A percentile compares a stretch with the other conserved stretches of the same genome.
These are phyloP conservation scores for Hermaeophaga mercurialis DNA, from an alignment of 2,888 invertebrate species.

Conservation along the genomic window DNA sequence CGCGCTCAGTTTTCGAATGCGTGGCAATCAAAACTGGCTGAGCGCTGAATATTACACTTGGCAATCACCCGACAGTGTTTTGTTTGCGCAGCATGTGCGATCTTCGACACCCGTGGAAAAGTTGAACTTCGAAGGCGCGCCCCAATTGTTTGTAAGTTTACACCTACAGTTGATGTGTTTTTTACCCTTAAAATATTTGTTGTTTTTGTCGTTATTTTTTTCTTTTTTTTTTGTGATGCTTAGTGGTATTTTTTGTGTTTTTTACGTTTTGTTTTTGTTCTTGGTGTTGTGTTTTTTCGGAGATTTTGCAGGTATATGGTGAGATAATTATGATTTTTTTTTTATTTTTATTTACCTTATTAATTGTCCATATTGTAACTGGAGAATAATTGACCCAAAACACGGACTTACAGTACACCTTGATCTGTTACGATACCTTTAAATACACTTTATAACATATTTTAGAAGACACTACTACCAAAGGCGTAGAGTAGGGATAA, in stretches of 20 bases:
- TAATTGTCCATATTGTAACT: too few relatives aligned
- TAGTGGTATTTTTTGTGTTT: background rate
- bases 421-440: too few relatives aligned
- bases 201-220: constrained; percentile 2
- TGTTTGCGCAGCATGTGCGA: constrained; percentile 29
- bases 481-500: too few relatives aligned
- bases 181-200: too few relatives aligned
- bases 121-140: constrained; percentile 22
- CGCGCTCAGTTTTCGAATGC: constrained; percentile 30
- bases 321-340: constrained; percentile 5
- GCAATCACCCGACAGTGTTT: constrained; percentile 20
- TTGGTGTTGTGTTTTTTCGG: constrained; percentile 1
- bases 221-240: background rate
- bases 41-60: constrained; percentile 9
- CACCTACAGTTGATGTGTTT: constrained; percentile 10
- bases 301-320: background rate
- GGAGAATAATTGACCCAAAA: too few relatives aligned
- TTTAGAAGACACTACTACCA: too few relatives aligned
- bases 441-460: too few relatives aligned
- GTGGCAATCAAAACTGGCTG: constrained; percentile 16
- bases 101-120: constrained; percentile 16
- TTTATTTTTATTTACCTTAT: background rate
- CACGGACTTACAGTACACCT: too few relatives aligned
- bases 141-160: constrained; percentile 24
- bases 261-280: background rate